Evolutionary conservation across 2,797 vertebrate genomes (phyloP), one percentile per base, ranked within the genome.

Genomic region (Carapus acus): DNA sequence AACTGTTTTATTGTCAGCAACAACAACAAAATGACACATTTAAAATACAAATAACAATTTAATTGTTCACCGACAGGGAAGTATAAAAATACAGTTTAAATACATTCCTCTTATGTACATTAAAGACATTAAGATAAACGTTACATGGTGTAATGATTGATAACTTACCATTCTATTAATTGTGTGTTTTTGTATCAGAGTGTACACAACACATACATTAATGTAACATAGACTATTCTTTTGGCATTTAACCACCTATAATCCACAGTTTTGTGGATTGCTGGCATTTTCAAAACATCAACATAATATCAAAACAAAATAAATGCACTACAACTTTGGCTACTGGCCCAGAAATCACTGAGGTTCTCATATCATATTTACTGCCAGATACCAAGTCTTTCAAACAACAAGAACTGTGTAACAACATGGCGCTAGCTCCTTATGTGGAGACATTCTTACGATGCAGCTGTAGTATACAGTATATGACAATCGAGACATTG

Each of bases 81-180:
- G 49, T 33, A 55, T n/a, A 52, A 67, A 63, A 65, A 72, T 63
- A 69, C 22, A 55, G 24, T 11, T 38, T 51, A 12, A 9, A 41
- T 21, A 11, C 18, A 48, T 9, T 29, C 9, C 31, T 49, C 4
- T 27, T 62, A 11, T 53, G 20, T 24, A 52, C 41, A 59, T 52
- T 48, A 4, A 49, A 46, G 7, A 72, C 21, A 2, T 36, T 15
- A 36, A 67, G 22, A 45, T 57, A 49, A 61, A 59, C 44, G 59
- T 36, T 14, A 45, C n/a, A n/a, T n/a, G n/a, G n/a, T n/a, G n/a
- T n/a, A n/a, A n/a, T 72, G 19, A 51, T 23, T 36, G 65, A 70
- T 69, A 78, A 69, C 73, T 50, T 52, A 73, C 49, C 2, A 1
- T 15, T 36, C 34, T 65, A 72, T 41, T 42, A 70, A 62, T 57